Conservation (phyloP, 2,113 vertebrate genomes). For the Arothron firmamentum region DNA sequence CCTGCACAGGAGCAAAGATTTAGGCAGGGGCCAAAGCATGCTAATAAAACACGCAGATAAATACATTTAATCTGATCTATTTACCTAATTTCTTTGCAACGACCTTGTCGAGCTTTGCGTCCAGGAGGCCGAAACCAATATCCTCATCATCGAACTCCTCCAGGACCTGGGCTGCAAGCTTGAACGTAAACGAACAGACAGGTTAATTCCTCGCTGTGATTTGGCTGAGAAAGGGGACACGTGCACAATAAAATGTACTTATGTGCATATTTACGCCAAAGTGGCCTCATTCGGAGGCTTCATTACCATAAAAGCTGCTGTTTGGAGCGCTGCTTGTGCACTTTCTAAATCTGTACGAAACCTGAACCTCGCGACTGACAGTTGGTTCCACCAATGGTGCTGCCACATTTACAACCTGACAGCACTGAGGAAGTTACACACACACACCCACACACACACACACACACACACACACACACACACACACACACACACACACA, state of each 20-base stretch:
- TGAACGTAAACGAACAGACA: slow-evolving; percentile 45
- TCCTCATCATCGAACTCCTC: slow-evolving; percentile 87
- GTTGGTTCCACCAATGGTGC: slow-evolving; percentile 56
- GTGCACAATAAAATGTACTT: background rate
- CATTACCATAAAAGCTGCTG: slow-evolving; percentile 74
- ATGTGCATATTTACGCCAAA: slow-evolving; percentile 11
- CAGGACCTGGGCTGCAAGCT: slow-evolving; percentile 90
- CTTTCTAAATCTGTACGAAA: slow-evolving; percentile 78
- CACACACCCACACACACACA: slow-evolving; percentile 1
- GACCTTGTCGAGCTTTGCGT: slow-evolving; percentile 81
- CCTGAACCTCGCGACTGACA: slow-evolving; percentile 68
- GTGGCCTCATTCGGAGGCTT: slow-evolving; percentile 21
- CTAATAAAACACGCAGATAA: background rate
- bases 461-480: background rate
- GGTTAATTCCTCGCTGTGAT: background rate
- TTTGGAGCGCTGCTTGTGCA: slow-evolving; percentile 64
- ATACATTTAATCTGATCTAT: background rate
- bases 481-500: slow-evolving; percentile 3
- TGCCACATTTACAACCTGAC: slow-evolving; percentile 11
- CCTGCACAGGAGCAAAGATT: slow-evolving; percentile 59
- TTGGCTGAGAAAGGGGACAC: background rate
- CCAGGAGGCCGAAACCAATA: slow-evolving; percentile 83
- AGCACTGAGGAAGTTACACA: slow-evolving; percentile 36
- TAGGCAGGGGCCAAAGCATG: background rate
- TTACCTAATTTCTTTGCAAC: slow-evolving; percentile 88